phyloP scores from a whole-genome alignment of 2,113 vertebrate species.

The Panthera tigris region DNA sequence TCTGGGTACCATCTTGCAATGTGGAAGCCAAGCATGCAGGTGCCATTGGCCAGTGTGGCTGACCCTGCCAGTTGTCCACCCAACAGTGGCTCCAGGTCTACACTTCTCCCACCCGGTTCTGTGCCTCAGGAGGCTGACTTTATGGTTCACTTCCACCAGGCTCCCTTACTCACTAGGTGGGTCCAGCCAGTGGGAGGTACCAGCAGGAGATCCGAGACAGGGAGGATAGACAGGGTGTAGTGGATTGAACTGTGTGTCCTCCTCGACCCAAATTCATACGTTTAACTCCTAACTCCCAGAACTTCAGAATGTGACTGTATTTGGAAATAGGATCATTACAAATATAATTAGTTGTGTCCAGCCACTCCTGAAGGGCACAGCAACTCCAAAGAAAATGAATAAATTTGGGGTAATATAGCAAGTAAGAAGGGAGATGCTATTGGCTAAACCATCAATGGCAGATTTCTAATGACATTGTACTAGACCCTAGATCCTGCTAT shows the following conservation, averaged over 20 bases:
- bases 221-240: neutral
- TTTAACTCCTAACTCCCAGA: neutral
- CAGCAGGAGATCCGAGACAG: neutral
- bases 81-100: neutral
- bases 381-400: neutral
- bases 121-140: neutral
- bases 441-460: neutral
- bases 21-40: neutral
- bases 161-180: neutral
- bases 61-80: neutral
- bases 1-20: neutral
- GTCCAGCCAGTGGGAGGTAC: neutral
- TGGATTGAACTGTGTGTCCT: neutral
- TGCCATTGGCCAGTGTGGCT: neutral
- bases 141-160: neutral
- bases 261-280: neutral
- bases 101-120: neutral
- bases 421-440: neutral
- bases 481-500: neutral
- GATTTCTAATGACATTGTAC: accelerated
- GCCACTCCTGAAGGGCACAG: neutral
- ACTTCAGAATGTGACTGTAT: neutral
- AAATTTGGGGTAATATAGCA: neutral
- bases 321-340: neutral
- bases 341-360: neutral